Evolutionary conservation across 2,113 vertebrate species (phyloP).

Genomic region (Chaetura pelagica): DNA sequence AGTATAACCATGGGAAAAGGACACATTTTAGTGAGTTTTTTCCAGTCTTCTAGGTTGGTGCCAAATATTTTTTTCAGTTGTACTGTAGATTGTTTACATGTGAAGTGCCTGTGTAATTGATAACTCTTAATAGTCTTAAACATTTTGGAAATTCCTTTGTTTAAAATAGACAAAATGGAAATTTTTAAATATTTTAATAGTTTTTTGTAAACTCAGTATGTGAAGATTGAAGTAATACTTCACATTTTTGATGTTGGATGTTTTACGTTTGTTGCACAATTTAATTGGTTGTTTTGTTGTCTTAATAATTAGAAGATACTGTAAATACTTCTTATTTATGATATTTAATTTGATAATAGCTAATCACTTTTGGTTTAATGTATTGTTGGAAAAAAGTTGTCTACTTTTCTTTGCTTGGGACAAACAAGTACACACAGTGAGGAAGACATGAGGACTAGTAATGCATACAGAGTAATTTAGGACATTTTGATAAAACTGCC

Average conservation of each 20-base stretch:
- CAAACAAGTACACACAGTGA: conserved; percentile 47
- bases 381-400: conserved; percentile 63
- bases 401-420: conserved; percentile 66
- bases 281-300: conserved; percentile 72
- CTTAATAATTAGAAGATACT: conserved; percentile 61
- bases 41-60: conserved; percentile 81
- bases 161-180: conserved; percentile 73
- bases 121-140: conserved; percentile 79
- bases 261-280: conserved; percentile 77
- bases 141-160: conserved; percentile 78
- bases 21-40: conserved; percentile 65
- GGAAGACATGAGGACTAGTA: conserved; percentile 58
- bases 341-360: conserved; percentile 81
- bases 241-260: conserved; percentile 72
- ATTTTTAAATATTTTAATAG: conserved; percentile 80
- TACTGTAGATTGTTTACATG: conserved; percentile 88
- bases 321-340: conserved; percentile 84
- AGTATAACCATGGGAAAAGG: conserved; percentile 48
- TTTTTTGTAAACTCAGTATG: conserved; percentile 73
- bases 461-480: conserved; percentile 52
- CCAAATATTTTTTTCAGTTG: conserved; percentile 82
- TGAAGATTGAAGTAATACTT: conserved; percentile 75
- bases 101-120: conserved; percentile 88
- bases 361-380: conserved; percentile 69
- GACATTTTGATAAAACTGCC: conserved; percentile 76